A percentile compares a stretch with the other conserved stretches of the same genome.
Conservation (phyloP, 2,797 vertebrate genomes). For the Malacoctenus gilli region DNA sequence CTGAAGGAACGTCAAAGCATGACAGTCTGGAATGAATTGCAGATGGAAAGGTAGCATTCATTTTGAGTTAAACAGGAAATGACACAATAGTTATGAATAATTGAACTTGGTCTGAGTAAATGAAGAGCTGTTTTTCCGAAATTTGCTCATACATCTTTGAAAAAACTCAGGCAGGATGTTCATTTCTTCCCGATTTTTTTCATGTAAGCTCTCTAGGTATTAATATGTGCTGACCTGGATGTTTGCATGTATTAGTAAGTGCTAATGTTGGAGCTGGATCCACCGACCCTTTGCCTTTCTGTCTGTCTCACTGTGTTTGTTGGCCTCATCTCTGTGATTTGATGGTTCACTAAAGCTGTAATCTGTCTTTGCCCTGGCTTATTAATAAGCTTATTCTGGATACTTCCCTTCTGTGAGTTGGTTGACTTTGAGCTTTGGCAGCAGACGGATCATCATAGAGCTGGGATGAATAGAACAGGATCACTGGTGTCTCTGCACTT, state of each 20-base stretch:
- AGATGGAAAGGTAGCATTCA: no score
- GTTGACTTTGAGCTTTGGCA: conserved; percentile 52
- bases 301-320: conserved; percentile 31
- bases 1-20: no score
- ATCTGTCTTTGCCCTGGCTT: conserved; percentile 41
- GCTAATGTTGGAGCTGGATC: conserved; percentile 7
- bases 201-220: no score
- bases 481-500: neutral
- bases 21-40: no score
- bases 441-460: conserved; percentile 38
- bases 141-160: no score
- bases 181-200: no score
- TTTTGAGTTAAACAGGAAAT: no score
- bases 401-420: conserved; percentile 46
- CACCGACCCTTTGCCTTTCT: conserved; percentile 14
- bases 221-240: neutral
- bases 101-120: no score
- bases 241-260: neutral
- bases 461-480: conserved; percentile 15
- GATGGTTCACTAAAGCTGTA: conserved; percentile 31
- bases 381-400: conserved; percentile 47
- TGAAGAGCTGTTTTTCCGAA: no score
- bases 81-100: no score
- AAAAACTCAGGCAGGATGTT: no score
- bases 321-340: conserved; percentile 28